A percentile compares a stretch with the other conserved stretches of the same genome.
Evolutionary conservation across 1,140 invertebrate genomes (phyloP).

Genomic region (Leucophenga varia): DNA sequence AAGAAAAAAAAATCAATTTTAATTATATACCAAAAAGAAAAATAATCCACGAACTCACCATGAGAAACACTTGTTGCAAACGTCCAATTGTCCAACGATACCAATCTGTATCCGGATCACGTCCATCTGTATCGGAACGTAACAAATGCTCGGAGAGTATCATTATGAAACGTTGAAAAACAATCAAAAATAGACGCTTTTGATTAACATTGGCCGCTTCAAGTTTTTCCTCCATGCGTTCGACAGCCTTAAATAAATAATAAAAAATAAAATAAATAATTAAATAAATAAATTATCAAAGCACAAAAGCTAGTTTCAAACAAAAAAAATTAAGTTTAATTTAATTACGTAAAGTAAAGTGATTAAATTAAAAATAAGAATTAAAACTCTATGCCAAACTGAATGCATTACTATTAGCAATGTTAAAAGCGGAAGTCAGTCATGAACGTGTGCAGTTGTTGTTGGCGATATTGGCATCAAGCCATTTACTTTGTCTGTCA

Average conservation of each 20-base stretch:
- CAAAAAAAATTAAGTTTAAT: conserved; percentile 11
- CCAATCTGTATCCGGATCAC: conserved; percentile 94
- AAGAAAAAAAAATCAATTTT: conserved; percentile 43
- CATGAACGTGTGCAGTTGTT: too few species aligned
- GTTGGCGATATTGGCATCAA: too few species aligned
- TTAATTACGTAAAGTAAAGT: not conserved
- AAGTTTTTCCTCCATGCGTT: conserved; percentile 93
- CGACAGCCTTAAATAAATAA: conserved; percentile 65
- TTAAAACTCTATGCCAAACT: too few species aligned
- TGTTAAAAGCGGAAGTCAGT: too few species aligned
- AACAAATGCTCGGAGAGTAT: conserved; percentile 95
- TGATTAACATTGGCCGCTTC: conserved; percentile 94
- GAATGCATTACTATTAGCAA: too few species aligned
- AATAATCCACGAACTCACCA: conserved; percentile 64
- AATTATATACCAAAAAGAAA: not conserved
- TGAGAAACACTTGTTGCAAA: conserved; percentile 92
- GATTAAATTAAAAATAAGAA: too few species aligned
- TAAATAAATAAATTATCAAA: not conserved
- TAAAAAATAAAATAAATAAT: not conserved
- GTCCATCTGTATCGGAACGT: conserved; percentile 87
- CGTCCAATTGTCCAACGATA: conserved; percentile 95
- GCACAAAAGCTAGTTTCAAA: not conserved
- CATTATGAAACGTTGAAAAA: conserved; percentile 98
- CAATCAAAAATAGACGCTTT: conserved; percentile 95
- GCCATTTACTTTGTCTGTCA: too few species aligned